These are phyloP conservation scores for Diarsia rubi DNA, from an alignment of 2,888 invertebrate species.

Conservation along the genomic window DNA sequence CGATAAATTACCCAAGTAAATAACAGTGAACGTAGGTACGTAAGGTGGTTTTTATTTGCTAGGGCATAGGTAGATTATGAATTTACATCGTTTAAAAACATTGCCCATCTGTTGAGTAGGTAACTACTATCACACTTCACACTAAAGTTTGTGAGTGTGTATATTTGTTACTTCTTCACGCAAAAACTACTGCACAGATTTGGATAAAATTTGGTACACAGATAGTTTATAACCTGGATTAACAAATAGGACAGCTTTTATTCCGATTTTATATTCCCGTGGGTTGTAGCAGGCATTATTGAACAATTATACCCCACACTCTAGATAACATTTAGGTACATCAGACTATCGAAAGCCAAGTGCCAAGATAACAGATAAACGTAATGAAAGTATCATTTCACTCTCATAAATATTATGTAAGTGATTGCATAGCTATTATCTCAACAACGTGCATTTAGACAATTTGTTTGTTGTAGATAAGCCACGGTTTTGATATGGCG, in stretches of 20 bases:
- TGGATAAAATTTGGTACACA: too few species aligned
- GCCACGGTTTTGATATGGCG: conserved; percentile 4
- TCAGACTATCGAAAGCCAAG: conserved; percentile 5
- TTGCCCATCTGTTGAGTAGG: not conserved
- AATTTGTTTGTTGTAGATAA: conserved; percentile 41
- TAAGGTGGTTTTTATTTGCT: not conserved
- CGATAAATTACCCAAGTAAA: conserved; percentile 3
- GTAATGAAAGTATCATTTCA: conserved; percentile 6
- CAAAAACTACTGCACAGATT: too few species aligned
- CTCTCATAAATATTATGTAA: conserved; percentile 26
- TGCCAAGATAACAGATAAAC: conserved; percentile 12
- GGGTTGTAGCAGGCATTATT: too few species aligned
- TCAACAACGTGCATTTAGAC: conserved; percentile 29
- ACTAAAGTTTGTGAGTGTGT: too few species aligned
- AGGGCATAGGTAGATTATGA: not conserved
- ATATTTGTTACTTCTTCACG: too few species aligned
- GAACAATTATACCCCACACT: conserved; percentile 13
- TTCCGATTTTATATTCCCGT: too few species aligned
- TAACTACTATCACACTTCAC: too few species aligned
- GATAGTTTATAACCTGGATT: too few species aligned
- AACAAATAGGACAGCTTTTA: too few species aligned
- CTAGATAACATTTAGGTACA: conserved; percentile 5
- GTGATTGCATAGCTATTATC: conserved; percentile 23
- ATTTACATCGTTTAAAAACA: not conserved
- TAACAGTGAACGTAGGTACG: not conserved